These are phyloP conservation scores for Heterocephalus glaber DNA, from an alignment of 2,113 vertebrate genomes.

Conservation along the genomic window DNA sequence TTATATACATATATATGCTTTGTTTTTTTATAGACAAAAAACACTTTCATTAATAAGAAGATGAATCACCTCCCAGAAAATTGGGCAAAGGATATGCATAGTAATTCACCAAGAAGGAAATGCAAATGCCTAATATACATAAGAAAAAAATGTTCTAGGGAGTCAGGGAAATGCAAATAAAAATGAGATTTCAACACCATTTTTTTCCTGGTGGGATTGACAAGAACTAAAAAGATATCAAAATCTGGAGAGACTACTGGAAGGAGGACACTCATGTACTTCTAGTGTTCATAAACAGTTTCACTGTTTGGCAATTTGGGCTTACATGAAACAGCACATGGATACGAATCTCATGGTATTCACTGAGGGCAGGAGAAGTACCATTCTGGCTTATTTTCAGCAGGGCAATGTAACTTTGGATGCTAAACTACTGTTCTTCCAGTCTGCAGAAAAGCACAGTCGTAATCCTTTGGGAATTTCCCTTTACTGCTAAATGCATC, in stretches of 20 bases:
- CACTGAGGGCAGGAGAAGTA: not conserved
- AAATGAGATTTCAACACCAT: not conserved
- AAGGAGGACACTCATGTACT: not conserved
- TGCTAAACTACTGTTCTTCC: not conserved
- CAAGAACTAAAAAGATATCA: not conserved
- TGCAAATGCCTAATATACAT: not conserved
- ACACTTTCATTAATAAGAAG: not conserved
- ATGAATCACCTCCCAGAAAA: not conserved
- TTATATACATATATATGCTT: too few species aligned
- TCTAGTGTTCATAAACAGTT: not conserved
- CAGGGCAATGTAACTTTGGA: not conserved
- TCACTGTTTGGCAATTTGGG: not conserved
- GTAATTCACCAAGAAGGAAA: not conserved
- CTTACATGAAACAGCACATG: not conserved
- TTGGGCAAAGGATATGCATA: not conserved
- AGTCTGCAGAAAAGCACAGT: not conserved
- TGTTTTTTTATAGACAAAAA: not conserved
- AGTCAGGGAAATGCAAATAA: not conserved
- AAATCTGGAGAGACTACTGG: not conserved
- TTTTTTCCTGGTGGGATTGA: not conserved
- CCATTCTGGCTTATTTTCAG: not conserved
- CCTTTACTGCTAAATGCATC: too few species aligned
- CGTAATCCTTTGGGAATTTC: not conserved
- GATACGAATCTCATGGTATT: not conserved
- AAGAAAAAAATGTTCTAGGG: not conserved